Conservation (phyloP, 2,888 invertebrate species). For the Halictus quadricinctus region DNA sequence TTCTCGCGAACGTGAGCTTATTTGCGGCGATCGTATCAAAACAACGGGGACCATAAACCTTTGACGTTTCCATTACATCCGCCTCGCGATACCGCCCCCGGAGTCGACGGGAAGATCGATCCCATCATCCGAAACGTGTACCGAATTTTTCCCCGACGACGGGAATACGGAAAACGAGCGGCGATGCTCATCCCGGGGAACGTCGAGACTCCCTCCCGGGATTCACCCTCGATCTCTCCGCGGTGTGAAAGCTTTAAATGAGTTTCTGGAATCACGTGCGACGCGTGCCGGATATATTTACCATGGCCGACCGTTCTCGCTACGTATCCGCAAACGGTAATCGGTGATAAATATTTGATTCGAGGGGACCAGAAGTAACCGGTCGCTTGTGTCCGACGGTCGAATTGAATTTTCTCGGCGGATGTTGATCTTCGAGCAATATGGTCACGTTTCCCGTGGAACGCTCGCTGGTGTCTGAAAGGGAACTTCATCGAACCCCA, state of each 20-base stretch:
- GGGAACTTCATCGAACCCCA: not conserved
- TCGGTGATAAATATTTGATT: conserved; percentile 49
- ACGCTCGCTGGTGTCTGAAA: not conserved
- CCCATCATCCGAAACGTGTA: conserved; percentile 17
- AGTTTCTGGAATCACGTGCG: conserved; percentile 53
- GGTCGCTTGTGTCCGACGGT: not conserved
- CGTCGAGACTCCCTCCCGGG: conserved; percentile 39
- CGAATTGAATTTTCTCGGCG: conserved; percentile 11
- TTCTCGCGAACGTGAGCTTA: not conserved
- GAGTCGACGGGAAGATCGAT: conserved; percentile 12
- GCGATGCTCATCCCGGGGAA: conserved; percentile 6
- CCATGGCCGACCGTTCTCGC: conserved; percentile 13
- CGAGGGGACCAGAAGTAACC: not conserved
- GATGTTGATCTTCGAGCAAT: conserved; percentile 2
- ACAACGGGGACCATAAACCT: conserved; percentile 20
- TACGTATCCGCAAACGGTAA: not conserved
- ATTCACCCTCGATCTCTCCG: conserved; percentile 30
- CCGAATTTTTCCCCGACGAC: conserved; percentile 24
- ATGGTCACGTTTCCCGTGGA: not conserved
- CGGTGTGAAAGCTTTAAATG: conserved; percentile 48
- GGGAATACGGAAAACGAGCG: conserved; percentile 1
- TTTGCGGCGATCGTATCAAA: conserved; percentile 12
- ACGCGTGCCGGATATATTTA: conserved; percentile 60
- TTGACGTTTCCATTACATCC: conserved; percentile 32
- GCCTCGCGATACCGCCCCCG: no score